Evolutionary conservation across 2,797 vertebrate species (phyloP).

Genomic region (Selene dorsalis): DNA sequence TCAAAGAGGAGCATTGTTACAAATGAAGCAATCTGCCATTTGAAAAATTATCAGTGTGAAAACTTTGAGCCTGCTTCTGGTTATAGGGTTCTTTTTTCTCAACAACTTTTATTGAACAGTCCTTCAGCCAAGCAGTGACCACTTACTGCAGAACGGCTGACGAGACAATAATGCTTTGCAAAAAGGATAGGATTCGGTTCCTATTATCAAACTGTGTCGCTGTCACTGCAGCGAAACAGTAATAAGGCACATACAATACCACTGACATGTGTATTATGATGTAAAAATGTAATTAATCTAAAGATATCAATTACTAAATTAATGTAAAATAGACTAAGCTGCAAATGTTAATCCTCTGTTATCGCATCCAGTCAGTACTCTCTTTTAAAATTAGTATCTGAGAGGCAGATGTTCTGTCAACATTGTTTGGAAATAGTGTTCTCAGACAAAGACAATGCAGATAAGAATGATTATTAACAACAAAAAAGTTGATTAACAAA

Average conservation of each 20-base stretch:
- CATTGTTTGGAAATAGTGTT: background rate
- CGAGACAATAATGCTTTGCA: background rate
- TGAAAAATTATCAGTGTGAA: constrained; percentile 28
- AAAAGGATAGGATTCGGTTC: constrained; percentile 10
- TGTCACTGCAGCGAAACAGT: constrained; percentile 1
- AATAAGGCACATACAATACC: background rate
- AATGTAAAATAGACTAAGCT: background rate
- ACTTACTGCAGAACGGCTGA: constrained; percentile 20
- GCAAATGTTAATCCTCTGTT: background rate
- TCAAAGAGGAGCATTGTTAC: constrained; percentile 16
- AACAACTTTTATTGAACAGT: constrained; percentile 25
- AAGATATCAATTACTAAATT: background rate
- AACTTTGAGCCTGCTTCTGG: constrained; percentile 29
- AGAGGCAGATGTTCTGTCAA: background rate
- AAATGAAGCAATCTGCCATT: constrained; percentile 33
- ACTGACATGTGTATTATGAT: constrained; percentile 11
- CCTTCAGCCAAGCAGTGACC: constrained; percentile 25
- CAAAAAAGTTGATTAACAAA: background rate
- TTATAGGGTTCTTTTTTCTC: background rate
- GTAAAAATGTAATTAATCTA: background rate
- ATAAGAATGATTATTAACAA: background rate
- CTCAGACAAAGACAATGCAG: background rate
- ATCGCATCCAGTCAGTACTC: background rate
- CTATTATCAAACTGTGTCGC: constrained; percentile 11
- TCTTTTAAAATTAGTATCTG: background rate